Evolutionary conservation across 2,888 invertebrate genomes (phyloP).

Genomic region (Limnephilus auricula): DNA sequence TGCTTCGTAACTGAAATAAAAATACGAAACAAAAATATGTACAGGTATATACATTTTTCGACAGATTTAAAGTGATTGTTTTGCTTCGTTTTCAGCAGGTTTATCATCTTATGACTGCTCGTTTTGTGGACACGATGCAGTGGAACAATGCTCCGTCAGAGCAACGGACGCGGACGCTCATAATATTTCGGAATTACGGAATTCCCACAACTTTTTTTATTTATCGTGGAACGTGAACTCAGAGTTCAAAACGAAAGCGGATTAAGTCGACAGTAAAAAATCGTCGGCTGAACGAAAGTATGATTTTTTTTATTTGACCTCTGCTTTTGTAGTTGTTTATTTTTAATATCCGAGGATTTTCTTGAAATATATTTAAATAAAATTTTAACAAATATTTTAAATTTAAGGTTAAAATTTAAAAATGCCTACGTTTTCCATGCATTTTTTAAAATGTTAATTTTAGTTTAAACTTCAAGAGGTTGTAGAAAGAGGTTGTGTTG

Average conservation of each 20-base stretch:
- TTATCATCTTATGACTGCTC: neutral
- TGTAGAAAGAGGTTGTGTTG: no score
- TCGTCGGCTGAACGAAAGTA: neutral
- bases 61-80: neutral
- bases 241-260: neutral
- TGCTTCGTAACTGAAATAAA: no score
- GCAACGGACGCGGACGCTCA: conserved; percentile 21
- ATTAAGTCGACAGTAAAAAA: neutral
- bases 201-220: neutral
- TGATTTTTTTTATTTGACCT: neutral
- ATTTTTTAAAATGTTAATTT: no score
- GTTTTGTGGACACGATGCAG: neutral
- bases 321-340: no score
- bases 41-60: no score
- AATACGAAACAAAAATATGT: no score
- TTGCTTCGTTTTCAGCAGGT: neutral
- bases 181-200: neutral
- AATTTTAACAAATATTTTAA: no score
- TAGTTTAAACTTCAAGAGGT: no score
- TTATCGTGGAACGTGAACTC: neutral
- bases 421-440: no score
- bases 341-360: no score
- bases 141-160: conserved; percentile 6
- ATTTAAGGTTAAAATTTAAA: no score
- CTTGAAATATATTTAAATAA: no score